Percentiles rank a stretch among this genome's conserved stretches.
phyloP scores from a whole-genome alignment of 1,140 invertebrate species.

The Ceratina australensis region DNA sequence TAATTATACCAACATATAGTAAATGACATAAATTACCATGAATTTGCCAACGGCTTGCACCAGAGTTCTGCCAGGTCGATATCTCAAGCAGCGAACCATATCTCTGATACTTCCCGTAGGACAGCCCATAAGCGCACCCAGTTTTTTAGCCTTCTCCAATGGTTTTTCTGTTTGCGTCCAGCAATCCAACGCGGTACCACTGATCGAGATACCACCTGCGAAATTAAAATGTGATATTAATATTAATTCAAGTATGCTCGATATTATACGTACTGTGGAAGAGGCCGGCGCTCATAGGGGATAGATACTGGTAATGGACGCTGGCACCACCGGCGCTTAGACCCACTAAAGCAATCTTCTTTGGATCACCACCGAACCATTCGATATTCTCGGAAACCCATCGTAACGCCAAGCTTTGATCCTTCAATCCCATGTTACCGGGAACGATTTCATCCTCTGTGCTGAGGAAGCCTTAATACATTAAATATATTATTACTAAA shows the following conservation, averaged over 20 bases:
- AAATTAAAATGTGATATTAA: not conserved
- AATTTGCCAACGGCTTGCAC: constrained; percentile 77
- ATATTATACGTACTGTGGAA: constrained; percentile 72
- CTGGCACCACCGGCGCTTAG: constrained; percentile 80
- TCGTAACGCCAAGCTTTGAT: constrained; percentile 82
- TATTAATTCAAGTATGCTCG: not conserved
- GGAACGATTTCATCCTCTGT: constrained; percentile 80
- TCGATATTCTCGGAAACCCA: constrained; percentile 82
- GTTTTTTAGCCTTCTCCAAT: constrained; percentile 83
- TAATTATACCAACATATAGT: not conserved
- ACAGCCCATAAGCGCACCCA: constrained; percentile 86
- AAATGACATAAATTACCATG: constrained; percentile 67
- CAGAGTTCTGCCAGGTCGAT: constrained; percentile 81
- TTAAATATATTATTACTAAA: not conserved
- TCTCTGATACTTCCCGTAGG: constrained; percentile 79
- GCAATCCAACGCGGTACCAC: constrained; percentile 85
- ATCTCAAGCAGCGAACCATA: constrained; percentile 87
- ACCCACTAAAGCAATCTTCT: constrained; percentile 79
- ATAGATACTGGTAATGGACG: constrained; percentile 83
- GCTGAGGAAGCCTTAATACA: constrained; percentile 79
- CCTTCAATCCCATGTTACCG: constrained; percentile 83
- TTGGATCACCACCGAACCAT: constrained; percentile 80
- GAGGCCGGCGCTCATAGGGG: constrained; percentile 69
- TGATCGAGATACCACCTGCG: constrained; percentile 87
- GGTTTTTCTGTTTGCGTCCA: constrained; percentile 87